phyloP scores from a whole-genome alignment of 2,113 vertebrate genomes.

The Tragelaphus imberbis region DNA sequence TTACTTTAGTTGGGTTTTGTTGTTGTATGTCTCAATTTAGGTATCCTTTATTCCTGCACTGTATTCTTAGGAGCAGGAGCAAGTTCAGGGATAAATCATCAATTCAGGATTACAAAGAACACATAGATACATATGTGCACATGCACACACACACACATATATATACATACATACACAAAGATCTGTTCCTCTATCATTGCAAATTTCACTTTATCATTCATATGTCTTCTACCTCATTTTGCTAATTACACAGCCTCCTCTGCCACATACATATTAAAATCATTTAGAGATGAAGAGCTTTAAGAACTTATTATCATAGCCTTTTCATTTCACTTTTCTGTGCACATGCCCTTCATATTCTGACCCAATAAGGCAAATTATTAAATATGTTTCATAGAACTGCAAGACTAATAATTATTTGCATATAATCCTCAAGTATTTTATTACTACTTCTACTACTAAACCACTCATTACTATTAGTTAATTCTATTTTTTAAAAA shows the following conservation, averaged over 20 bases:
- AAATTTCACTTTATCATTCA: neutral
- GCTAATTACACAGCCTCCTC: neutral
- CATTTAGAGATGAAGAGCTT: neutral
- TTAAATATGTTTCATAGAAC: neutral
- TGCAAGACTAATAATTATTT: neutral
- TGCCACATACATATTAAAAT: neutral
- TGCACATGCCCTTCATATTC: neutral
- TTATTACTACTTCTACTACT: neutral
- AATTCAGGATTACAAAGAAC: neutral
- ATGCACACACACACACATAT: neutral
- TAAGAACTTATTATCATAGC: neutral
- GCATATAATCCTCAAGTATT: neutral
- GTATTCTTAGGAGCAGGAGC: neutral
- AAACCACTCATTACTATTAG: neutral
- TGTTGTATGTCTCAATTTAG: neutral
- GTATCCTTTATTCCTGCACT: neutral
- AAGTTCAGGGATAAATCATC: neutral
- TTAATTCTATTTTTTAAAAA: conserved; percentile 18
- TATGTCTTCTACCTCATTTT: neutral
- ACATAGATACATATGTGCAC: neutral
- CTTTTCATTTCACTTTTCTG: neutral
- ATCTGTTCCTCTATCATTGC: neutral
- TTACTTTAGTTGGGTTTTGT: neutral
- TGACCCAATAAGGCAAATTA: neutral
- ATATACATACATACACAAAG: neutral